Conservation (phyloP, 2,797 vertebrate species). For the Mallotus villosus region DNA sequence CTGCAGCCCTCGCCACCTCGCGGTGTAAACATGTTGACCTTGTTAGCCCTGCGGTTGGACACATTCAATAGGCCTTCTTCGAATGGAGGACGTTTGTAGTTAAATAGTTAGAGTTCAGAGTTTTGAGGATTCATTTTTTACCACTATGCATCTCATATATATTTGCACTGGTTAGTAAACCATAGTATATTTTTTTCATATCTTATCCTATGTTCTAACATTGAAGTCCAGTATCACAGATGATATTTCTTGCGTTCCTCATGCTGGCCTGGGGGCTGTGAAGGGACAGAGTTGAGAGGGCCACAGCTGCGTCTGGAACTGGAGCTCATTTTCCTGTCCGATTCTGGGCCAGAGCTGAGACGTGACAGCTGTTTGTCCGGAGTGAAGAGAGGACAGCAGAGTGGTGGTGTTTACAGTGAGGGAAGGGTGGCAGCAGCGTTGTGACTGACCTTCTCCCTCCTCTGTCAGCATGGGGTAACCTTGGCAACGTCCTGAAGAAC, state of each 20-base stretch:
- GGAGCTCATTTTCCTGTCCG: conserved; percentile 70
- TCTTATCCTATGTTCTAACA: too few relatives aligned
- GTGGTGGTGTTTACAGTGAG: background rate
- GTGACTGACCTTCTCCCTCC: conserved; percentile 49
- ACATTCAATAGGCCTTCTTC: background rate
- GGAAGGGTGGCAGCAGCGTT: conserved; percentile 16
- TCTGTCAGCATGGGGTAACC: conserved; percentile 96
- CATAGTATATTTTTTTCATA: conserved; percentile 42
- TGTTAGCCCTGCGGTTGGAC: background rate
- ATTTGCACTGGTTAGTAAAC: conserved; percentile 32
- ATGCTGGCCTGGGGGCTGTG: conserved; percentile 8
- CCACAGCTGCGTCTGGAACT: conserved; percentile 48
- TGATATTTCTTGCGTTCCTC: background rate
- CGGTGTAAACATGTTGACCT: background rate
- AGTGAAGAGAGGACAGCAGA: background rate
- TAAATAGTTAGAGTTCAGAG: background rate
- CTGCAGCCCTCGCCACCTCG: background rate
- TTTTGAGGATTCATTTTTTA: background rate
- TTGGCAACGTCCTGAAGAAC: conserved; percentile 99
- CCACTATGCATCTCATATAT: background rate
- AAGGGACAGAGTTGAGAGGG: conserved; percentile 35
- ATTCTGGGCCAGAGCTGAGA: conserved; percentile 56
- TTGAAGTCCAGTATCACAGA: conserved; percentile 22
- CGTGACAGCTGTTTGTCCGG: conserved; percentile 70
- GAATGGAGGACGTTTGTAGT: too few relatives aligned